Conservation (phyloP, 2,888 invertebrate species). For the Andrena camellia region DNA sequence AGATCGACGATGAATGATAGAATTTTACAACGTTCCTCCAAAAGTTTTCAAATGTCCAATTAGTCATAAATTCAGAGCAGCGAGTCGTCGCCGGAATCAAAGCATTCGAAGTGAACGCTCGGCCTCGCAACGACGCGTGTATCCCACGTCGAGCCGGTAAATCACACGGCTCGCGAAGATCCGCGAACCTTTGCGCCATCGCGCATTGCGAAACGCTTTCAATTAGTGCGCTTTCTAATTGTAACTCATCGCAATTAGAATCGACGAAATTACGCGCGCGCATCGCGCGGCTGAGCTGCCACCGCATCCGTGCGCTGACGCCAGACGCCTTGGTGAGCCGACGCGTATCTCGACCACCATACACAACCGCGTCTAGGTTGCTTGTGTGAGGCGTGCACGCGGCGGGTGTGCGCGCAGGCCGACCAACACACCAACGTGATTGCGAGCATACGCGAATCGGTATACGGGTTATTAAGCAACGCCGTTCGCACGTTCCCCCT, state of each 20-base stretch:
- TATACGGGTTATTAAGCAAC: conserved; percentile 81
- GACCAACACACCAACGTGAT: conserved; percentile 36
- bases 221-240: conserved; percentile 83
- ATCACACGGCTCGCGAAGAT: conserved; percentile 79
- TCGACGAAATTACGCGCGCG: conserved; percentile 77
- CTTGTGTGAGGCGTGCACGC: background rate
- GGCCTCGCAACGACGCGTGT: conserved; percentile 35
- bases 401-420: background rate
- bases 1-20: background rate
- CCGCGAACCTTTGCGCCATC: conserved; percentile 75
- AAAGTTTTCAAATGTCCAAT: background rate
- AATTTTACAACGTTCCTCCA: background rate
- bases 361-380: conserved; percentile 15
- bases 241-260: conserved; percentile 81
- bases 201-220: conserved; percentile 81
- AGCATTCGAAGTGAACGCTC: conserved; percentile 23
- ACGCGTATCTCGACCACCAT: conserved; percentile 36
- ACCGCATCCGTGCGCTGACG: conserved; percentile 57
- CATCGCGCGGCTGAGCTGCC: conserved; percentile 56
- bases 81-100: background rate
- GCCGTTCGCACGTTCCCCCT: conserved; percentile 77
- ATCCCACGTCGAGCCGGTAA: conserved; percentile 62
- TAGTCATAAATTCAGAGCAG: background rate
- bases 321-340: conserved; percentile 46
- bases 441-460: conserved; percentile 62